Base-by-base conservation (phyloP, 2,888 invertebrate species). In the Hypsopygia costalis region DNA sequence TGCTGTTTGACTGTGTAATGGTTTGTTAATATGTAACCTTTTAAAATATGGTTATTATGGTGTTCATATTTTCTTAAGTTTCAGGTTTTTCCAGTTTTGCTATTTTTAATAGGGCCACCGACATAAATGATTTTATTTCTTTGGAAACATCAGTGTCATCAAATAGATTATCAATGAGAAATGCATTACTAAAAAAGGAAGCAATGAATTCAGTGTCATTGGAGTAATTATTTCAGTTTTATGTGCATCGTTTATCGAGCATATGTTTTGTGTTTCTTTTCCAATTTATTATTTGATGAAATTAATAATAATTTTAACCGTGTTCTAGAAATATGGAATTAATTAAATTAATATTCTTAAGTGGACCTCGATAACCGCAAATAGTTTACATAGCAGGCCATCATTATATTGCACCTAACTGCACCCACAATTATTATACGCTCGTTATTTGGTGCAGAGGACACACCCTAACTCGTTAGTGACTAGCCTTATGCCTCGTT, bases 381-480 rank as follows among this genome's bases (percentile, higher is more conserved):
- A 28, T 32, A 25, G 36, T 37, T 37, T 55, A 55, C 51, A 53
- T 67, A 59, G 62, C 33, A 28, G 11, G 61, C 64, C 60, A 63
- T 58, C 54, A 63, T 69, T 65, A 61, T 60, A 73, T 69, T 77
- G 75, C 72, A 75, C 63, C 68, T 72, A 75, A 77, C 78, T 83
- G 79, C 81, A 74, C 78, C 78, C 59, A 77, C 77, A 81, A 82
- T 83, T 74, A 75, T 73, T 74, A 75, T 73, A 64, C 69, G 67
- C 62, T 46, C 65, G 74, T 73, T 81, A 82, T 85, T 79, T 80
- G 80, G 85, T 82, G 70, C 81, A 78, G 62, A 64, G 72, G 80
- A 83, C 85, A 83, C 86, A 81, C 86, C 85, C 81, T 79, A 69
- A 79, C 80, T 81, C 75, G 85, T 83, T 85, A 82, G 75, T 68